These are phyloP conservation scores for Synanthedon tipuliformis DNA, from an alignment of 2,888 invertebrate species.

Conservation along the genomic window DNA sequence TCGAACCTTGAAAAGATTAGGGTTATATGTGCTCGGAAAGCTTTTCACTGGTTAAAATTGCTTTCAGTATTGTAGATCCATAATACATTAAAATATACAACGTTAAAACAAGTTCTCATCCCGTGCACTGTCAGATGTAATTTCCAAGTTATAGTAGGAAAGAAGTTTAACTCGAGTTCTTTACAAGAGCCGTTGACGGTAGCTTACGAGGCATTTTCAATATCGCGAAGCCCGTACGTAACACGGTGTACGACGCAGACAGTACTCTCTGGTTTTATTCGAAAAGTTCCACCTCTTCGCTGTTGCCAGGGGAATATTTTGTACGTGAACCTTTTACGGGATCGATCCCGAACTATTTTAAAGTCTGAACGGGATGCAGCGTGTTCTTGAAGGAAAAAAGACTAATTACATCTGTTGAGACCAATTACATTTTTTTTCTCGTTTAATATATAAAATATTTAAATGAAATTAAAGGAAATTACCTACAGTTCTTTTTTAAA, in stretches of 20 bases:
- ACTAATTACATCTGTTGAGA: no score
- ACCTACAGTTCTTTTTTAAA: no score
- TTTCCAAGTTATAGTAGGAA: background rate
- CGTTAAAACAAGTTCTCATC: background rate
- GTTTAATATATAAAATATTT: no score
- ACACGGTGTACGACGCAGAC: background rate
- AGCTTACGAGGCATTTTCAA: background rate
- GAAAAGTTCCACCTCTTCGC: constrained; percentile 35
- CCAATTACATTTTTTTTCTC: no score
- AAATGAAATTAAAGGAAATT: no score
- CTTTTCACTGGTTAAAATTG: no score
- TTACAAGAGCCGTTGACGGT: background rate
- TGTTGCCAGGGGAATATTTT: constrained; percentile 15
- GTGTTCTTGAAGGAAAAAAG: background rate
- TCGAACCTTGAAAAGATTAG: no score
- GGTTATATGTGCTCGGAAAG: no score
- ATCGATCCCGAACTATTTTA: background rate
- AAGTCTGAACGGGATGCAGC: background rate
- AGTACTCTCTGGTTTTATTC: constrained; percentile 23
- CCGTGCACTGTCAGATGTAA: background rate
- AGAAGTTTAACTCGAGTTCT: background rate
- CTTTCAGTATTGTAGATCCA: no score
- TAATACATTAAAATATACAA: background rate
- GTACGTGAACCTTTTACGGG: constrained; percentile 2
- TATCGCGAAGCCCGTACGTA: background rate